Evolutionary conservation across 2,113 vertebrate species (phyloP).

Genomic region (Boulengeromyrus knoepffleri): DNA sequence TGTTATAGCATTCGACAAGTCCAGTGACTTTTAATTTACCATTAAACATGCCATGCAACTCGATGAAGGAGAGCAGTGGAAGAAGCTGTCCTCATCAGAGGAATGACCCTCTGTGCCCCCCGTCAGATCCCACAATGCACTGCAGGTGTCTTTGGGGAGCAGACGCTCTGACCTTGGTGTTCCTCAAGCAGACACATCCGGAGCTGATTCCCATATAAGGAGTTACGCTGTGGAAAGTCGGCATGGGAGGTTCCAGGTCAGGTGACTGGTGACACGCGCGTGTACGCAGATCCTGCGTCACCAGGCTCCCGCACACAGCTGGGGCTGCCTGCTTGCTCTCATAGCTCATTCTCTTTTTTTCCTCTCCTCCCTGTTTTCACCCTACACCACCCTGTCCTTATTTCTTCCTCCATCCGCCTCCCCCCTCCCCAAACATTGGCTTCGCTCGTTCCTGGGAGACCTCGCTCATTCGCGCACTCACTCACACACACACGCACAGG

Average conservation of each 20-base stretch:
- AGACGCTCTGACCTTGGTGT: slow-evolving; percentile 5
- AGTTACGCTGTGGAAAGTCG: not conserved
- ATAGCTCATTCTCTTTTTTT: not conserved
- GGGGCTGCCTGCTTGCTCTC: not conserved
- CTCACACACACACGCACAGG: not conserved
- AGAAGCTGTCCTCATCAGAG: not conserved
- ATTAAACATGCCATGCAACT: not conserved
- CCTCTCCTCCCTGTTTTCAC: not conserved
- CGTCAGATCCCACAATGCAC: not conserved
- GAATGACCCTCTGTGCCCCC: not conserved
- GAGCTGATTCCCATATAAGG: slow-evolving; percentile 4
- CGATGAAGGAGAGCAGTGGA: not conserved
- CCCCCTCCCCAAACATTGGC: not conserved
- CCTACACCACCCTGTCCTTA: not conserved
- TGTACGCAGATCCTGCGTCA: not conserved
- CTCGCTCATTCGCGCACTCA: not conserved
- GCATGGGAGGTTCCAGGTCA: not conserved
- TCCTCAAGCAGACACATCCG: not conserved
- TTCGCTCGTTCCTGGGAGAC: not conserved
- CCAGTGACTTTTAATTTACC: not conserved
- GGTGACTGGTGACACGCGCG: not conserved
- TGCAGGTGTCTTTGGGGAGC: not conserved
- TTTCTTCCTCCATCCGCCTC: not conserved
- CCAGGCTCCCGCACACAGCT: not conserved
- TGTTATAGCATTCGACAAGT: not conserved